phyloP scores from a whole-genome alignment of 1,140 invertebrate genomes.

The Globodera rostochiensis region DNA sequence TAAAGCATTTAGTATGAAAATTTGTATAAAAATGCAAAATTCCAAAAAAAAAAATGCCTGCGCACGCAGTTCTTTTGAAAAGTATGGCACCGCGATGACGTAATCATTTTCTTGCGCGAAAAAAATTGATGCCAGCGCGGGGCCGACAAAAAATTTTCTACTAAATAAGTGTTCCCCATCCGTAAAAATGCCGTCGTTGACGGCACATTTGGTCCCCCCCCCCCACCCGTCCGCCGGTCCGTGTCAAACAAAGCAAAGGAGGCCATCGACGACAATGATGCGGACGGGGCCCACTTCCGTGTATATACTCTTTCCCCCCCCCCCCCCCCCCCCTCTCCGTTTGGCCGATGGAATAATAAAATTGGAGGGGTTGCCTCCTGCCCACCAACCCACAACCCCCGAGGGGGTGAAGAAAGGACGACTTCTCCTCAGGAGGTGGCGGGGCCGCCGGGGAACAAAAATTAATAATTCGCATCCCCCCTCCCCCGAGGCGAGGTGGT shows the following conservation, averaged over 20 bases:
- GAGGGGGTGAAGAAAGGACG: neutral
- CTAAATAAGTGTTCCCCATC: neutral
- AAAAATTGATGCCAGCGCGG: too few relatives aligned
- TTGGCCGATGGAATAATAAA: slow-evolving; percentile 5
- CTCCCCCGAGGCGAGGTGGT: too few relatives aligned
- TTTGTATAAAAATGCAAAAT: too few relatives aligned
- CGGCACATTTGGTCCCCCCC: neutral
- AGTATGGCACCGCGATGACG: too few relatives aligned
- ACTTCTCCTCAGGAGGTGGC: neutral
- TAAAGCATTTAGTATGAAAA: too few relatives aligned
- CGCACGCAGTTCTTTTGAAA: too few relatives aligned
- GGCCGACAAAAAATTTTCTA: too few relatives aligned
- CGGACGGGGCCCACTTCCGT: neutral
- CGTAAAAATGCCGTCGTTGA: slow-evolving; percentile 2
- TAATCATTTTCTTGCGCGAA: too few relatives aligned
- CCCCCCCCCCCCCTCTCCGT: neutral
- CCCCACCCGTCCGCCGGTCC: neutral
- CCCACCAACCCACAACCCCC: neutral
- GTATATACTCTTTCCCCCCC: too few relatives aligned
- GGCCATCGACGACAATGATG: neutral
- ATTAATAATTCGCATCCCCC: neutral
- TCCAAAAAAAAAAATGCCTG: too few relatives aligned
- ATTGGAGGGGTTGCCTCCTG: neutral
- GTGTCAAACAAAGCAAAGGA: slow-evolving; percentile 2
- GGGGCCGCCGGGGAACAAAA: neutral